Evolutionary conservation across 2,888 invertebrate species (phyloP).

Genomic region (Brenthis hecate): DNA sequence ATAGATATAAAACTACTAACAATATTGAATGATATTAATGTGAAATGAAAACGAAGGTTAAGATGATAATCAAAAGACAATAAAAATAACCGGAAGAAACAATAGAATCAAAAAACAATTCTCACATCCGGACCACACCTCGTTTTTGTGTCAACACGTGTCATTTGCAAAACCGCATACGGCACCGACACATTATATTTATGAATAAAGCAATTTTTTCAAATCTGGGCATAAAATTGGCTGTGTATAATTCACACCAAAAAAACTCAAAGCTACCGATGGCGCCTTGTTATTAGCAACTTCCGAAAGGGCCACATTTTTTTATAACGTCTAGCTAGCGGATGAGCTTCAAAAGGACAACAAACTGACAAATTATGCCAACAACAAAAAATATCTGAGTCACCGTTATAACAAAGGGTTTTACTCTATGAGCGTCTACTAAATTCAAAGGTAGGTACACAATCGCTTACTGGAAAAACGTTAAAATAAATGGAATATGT

Average conservation of each 20-base stretch:
- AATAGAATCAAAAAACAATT: constrained; percentile 57
- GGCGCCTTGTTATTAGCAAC: constrained; percentile 79
- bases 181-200: constrained; percentile 43
- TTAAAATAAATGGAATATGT: neutral
- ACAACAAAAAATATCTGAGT: constrained; percentile 62
- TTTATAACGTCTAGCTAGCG: constrained; percentile 69
- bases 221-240: constrained; percentile 20
- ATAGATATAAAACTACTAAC: neutral
- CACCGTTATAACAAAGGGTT: constrained; percentile 55
- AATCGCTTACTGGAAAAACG: too few relatives aligned
- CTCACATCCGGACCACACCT: constrained; percentile 76
- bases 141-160: constrained; percentile 53
- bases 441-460: too few relatives aligned
- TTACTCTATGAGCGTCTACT: constrained; percentile 41
- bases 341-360: constrained; percentile 66
- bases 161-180: constrained; percentile 59
- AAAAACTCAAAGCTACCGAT: constrained; percentile 69
- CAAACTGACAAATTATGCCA: constrained; percentile 77
- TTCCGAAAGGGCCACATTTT: constrained; percentile 74
- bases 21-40: neutral
- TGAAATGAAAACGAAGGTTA: neutral
- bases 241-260: constrained; percentile 39
- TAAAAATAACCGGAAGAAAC: constrained; percentile 8
- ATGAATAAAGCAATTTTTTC: constrained; percentile 8
- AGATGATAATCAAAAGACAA: neutral